phyloP scores from a whole-genome alignment of 1,140 invertebrate genomes.

The Ganaspis sp. region DNA sequence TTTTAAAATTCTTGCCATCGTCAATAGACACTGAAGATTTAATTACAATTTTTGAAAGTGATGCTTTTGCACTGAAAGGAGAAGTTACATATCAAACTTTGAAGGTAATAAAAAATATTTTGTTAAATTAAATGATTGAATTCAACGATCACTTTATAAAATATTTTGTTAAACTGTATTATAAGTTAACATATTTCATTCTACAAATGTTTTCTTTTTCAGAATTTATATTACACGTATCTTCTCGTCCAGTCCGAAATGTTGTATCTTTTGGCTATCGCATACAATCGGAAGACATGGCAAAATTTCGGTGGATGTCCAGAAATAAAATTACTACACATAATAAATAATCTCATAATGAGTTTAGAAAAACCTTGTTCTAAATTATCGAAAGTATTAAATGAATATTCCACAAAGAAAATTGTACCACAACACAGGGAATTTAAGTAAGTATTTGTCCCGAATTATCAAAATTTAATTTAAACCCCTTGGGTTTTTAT shows the following conservation, averaged over 20 bases:
- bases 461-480: no score
- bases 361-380: conserved; percentile 46
- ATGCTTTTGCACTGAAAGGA: conserved; percentile 51
- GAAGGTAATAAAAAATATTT: conserved; percentile 54
- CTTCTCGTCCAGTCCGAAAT: conserved; percentile 70
- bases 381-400: conserved; percentile 55
- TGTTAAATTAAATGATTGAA: conserved; percentile 28
- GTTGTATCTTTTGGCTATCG: conserved; percentile 63
- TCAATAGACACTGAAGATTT: conserved; percentile 39
- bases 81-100: conserved; percentile 65
- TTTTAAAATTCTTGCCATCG: conserved; percentile 56
- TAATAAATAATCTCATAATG: conserved; percentile 52
- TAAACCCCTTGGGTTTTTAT: no score
- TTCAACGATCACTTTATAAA: no score
- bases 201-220: conserved; percentile 38
- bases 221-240: conserved; percentile 69
- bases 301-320: conserved; percentile 43
- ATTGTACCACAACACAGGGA: conserved; percentile 56
- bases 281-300: conserved; percentile 53
- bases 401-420: conserved; percentile 47
- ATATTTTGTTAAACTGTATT: no score
- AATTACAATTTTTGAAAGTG: conserved; percentile 58
- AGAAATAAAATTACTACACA: conserved; percentile 52
- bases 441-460: conserved; percentile 35
- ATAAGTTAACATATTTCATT: no score